These are phyloP conservation scores for Sardina pilchardus DNA, from an alignment of 2,113 vertebrate genomes.

Conservation along the genomic window DNA sequence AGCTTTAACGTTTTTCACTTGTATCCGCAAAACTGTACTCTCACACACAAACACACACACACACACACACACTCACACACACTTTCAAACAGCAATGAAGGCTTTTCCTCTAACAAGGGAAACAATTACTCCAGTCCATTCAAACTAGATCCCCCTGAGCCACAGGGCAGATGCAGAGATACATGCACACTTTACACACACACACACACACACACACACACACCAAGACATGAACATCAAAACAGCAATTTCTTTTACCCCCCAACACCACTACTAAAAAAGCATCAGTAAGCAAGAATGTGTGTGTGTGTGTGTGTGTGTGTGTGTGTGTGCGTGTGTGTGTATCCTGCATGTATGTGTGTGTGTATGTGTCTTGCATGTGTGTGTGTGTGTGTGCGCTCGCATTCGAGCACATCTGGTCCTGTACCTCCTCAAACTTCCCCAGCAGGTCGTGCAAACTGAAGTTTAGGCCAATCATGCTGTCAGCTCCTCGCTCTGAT, in stretches of 20 bases:
- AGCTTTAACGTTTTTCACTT: background rate
- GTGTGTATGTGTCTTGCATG: background rate
- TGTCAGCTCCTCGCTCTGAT: constrained; percentile 53
- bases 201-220: background rate
- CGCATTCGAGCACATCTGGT: background rate
- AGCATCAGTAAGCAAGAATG: too few species aligned
- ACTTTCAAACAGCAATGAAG: background rate
- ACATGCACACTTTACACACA: background rate
- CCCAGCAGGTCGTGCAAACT: constrained; percentile 86
- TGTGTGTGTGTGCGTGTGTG: constrained; percentile 27
- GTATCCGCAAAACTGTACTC: background rate
- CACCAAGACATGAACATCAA: background rate
- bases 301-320: background rate
- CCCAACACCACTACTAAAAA: background rate
- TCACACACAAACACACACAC: constrained; percentile 2
- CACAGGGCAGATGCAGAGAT: background rate
- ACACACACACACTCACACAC: constrained; percentile 12
- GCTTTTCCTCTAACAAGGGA: constrained; percentile 10
- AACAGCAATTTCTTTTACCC: background rate
- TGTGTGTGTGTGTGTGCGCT: background rate
- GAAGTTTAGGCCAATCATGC: constrained; percentile 94
- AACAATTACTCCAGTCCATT: constrained; percentile 9
- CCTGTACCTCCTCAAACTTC: constrained; percentile 92
- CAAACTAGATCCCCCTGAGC: background rate
- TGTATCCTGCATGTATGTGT: background rate